A percentile compares a stretch with the other conserved stretches of the same genome.
phyloP scores from a whole-genome alignment of 1,140 invertebrate genomes.

The Heliothis virescens region DNA sequence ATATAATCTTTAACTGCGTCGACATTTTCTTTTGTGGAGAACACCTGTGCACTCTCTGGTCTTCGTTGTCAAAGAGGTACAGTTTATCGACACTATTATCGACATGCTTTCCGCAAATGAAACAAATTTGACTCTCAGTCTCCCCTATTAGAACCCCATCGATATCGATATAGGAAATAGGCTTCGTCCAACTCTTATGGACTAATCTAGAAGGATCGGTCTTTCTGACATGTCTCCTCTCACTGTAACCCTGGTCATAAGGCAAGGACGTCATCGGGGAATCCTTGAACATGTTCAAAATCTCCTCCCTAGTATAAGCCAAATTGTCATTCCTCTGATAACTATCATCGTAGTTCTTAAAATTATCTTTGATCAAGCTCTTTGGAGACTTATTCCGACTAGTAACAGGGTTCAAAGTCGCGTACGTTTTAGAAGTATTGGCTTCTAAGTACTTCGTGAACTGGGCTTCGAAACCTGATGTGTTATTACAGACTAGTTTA shows the following conservation, averaged over 20 bases:
- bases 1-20: slow-evolving; percentile 76
- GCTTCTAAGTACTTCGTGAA: slow-evolving; percentile 76
- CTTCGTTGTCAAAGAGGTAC: slow-evolving; percentile 81
- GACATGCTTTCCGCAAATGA: slow-evolving; percentile 74
- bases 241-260: slow-evolving; percentile 68
- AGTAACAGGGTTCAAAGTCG: slow-evolving; percentile 60
- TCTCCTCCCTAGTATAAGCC: slow-evolving; percentile 73
- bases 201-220: slow-evolving; percentile 73
- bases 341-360: slow-evolving; percentile 67
- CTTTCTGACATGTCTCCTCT: slow-evolving; percentile 76
- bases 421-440: slow-evolving; percentile 63
- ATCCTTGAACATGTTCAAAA: slow-evolving; percentile 82
- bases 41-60: slow-evolving; percentile 75
- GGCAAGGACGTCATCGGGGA: slow-evolving; percentile 73
- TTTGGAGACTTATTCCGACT: slow-evolving; percentile 67
- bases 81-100: slow-evolving; percentile 72
- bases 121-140: slow-evolving; percentile 70
- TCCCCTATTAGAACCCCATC: slow-evolving; percentile 59
- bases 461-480: slow-evolving; percentile 75
- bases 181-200: slow-evolving; percentile 68
- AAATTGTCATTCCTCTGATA: slow-evolving; percentile 60
- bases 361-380: slow-evolving; percentile 66
- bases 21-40: slow-evolving; percentile 70
- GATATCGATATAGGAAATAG: slow-evolving; percentile 63
- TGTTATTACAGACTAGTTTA: slow-evolving; percentile 74